Evolutionary conservation across 2,113 vertebrate genomes (phyloP).

Genomic region (Phaethon lepturus): DNA sequence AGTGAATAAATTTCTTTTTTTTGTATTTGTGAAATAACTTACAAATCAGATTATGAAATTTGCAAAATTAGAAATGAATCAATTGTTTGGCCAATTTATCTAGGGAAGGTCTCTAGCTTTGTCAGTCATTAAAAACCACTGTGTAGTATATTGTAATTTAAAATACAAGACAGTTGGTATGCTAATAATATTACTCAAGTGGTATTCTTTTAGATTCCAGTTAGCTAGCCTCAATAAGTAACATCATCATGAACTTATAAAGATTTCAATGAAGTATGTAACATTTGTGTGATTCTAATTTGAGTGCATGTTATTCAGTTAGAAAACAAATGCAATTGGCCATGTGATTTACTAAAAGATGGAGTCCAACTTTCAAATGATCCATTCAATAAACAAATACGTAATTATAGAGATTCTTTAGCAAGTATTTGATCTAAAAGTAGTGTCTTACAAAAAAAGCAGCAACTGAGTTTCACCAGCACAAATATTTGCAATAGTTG

Average conservation of each 20-base stretch:
- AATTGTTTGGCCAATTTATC: background rate
- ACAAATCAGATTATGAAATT: background rate
- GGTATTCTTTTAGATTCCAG: background rate
- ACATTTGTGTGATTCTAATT: background rate
- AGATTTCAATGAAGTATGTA: background rate
- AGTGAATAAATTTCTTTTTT: background rate
- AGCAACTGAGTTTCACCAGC: background rate
- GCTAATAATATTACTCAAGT: background rate
- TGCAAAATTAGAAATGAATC: background rate
- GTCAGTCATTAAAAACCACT: background rate
- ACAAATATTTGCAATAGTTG: background rate
- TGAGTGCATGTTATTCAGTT: background rate
- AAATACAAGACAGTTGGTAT: background rate
- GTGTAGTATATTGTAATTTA: background rate
- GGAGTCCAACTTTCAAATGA: background rate
- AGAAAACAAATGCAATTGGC: background rate
- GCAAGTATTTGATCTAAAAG: background rate
- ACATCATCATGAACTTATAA: background rate
- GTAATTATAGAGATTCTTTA: background rate
- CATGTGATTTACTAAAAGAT: background rate
- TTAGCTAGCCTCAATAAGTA: background rate
- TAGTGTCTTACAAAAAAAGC: background rate
- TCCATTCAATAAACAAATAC: background rate
- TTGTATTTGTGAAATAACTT: background rate
- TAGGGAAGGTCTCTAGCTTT: background rate